phyloP scores from a whole-genome alignment of 1,140 invertebrate species.

The Drosophila oshimai region DNA sequence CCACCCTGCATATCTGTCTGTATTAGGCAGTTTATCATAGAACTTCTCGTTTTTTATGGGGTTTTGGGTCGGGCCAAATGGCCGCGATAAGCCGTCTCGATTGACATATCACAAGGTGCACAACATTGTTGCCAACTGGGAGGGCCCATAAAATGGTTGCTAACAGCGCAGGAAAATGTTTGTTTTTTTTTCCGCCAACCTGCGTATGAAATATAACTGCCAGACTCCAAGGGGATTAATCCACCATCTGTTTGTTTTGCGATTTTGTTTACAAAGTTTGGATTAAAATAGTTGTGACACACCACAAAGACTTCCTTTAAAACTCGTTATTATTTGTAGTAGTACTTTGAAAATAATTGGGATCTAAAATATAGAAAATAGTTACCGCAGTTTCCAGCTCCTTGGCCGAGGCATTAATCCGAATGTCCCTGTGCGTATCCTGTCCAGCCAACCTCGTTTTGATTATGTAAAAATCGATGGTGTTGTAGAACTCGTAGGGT shows the following conservation, averaged over 20 bases:
- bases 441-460: slow-evolving; percentile 86
- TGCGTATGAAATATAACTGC: slow-evolving; percentile 8
- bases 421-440: slow-evolving; percentile 86
- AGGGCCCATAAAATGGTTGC: slow-evolving; percentile 29
- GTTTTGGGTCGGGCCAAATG: slow-evolving; percentile 3
- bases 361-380: too few relatives aligned
- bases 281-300: too few relatives aligned
- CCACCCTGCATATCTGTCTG: slow-evolving; percentile 18
- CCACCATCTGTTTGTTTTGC: neutral
- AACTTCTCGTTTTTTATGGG: slow-evolving; percentile 27
- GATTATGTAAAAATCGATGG: slow-evolving; percentile 91
- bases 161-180: slow-evolving; percentile 19
- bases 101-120: slow-evolving; percentile 42
- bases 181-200: neutral
- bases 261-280: neutral
- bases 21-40: slow-evolving; percentile 44
- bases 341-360: too few relatives aligned
- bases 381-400: slow-evolving; percentile 86
- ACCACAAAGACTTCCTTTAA: too few relatives aligned
- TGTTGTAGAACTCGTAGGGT: slow-evolving; percentile 88
- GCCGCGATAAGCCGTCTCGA: slow-evolving; percentile 48
- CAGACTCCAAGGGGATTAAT: slow-evolving; percentile 5
- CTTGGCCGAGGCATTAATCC: slow-evolving; percentile 85
- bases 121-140: slow-evolving; percentile 41
- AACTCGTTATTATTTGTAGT: too few relatives aligned